These are phyloP conservation scores for Eledone cirrhosa DNA, from an alignment of 2,888 invertebrate genomes.

Conservation along the genomic window DNA sequence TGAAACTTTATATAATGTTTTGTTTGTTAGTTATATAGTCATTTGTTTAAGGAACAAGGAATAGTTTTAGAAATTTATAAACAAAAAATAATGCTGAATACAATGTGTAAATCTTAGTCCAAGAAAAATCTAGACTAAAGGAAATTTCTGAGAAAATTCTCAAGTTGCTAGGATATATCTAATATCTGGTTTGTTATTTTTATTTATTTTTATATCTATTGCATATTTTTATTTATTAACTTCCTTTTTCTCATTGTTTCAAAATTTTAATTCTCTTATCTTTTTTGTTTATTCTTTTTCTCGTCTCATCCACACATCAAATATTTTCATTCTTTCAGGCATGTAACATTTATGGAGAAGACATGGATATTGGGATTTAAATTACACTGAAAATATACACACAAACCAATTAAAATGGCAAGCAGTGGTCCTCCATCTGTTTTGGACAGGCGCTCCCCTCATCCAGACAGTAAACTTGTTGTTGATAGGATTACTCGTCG, in stretches of 20 bases:
- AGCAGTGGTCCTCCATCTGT: slow-evolving; percentile 53
- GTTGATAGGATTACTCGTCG: slow-evolving; percentile 52
- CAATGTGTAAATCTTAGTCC: background rate
- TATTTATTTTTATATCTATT: background rate
- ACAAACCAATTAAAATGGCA: slow-evolving; percentile 42
- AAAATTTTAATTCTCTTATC: background rate
- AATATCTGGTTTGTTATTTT: background rate
- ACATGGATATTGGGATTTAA: slow-evolving; percentile 1
- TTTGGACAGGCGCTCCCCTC: slow-evolving; percentile 48
- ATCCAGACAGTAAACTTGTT: slow-evolving; percentile 37
- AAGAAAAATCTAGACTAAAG: background rate
- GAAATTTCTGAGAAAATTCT: background rate
- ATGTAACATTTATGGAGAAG: slow-evolving; percentile 25
- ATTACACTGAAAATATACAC: background rate
- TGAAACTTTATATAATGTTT: too few species aligned
- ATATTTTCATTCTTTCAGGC: slow-evolving; percentile 28
- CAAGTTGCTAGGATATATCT: background rate
- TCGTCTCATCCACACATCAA: slow-evolving; percentile 8
- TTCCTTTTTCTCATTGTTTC: slow-evolving; percentile 2
- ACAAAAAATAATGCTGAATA: too few species aligned
- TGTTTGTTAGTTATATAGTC: too few species aligned
- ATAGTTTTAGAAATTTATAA: too few species aligned
- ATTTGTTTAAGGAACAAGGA: too few species aligned
- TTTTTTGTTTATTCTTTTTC: background rate
- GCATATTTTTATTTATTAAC: background rate